phyloP scores from a whole-genome alignment of 2,888 invertebrate genomes.

The Conistra vaccinii region DNA sequence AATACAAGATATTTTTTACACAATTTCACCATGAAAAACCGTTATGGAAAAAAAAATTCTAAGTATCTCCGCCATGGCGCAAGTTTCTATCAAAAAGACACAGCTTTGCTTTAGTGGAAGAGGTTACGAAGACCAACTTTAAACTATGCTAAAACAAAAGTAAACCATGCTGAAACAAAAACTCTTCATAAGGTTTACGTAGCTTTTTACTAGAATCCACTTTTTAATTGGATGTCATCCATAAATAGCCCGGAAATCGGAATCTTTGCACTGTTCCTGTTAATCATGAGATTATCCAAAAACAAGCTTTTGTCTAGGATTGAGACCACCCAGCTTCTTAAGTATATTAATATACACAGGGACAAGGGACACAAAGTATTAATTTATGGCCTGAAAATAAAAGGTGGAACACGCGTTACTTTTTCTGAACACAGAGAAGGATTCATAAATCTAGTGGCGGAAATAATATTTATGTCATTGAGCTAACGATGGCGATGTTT shows the following conservation, averaged over 20 bases:
- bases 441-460: conserved; percentile 66
- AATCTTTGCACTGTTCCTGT: background rate
- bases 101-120: background rate
- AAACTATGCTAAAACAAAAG: background rate
- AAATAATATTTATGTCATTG: conserved; percentile 68
- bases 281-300: background rate
- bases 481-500: conserved; percentile 47
- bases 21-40: background rate
- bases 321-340: conserved; percentile 27
- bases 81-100: background rate
- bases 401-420: conserved; percentile 37
- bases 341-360: background rate
- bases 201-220: background rate
- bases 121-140: background rate
- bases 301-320: background rate
- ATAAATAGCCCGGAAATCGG: background rate
- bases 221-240: background rate
- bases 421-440: conserved; percentile 44
- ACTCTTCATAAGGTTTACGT: background rate
- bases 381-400: conserved; percentile 47
- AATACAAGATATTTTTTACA: background rate
- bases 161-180: background rate
- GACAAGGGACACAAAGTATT: conserved; percentile 4
- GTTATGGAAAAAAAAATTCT: too few relatives aligned
- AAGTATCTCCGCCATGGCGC: too few relatives aligned